A percentile compares a stretch with the other conserved stretches of the same genome.
Evolutionary conservation across 2,888 invertebrate species (phyloP).

Genomic region (Ormia ochracea): DNA sequence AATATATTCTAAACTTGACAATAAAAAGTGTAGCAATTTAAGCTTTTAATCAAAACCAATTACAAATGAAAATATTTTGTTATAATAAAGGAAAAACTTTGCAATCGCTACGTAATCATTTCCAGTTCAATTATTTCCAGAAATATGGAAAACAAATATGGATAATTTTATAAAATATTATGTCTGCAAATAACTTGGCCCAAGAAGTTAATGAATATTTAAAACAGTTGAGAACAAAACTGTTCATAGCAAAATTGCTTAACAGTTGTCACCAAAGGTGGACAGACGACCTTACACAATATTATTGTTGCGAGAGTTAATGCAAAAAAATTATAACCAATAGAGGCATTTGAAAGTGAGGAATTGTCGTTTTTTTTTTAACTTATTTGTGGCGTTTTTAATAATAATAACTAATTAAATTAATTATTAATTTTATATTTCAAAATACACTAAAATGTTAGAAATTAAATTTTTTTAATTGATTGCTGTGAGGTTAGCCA

Average conservation of each 20-base stretch:
- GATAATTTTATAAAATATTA: slow-evolving; percentile 64
- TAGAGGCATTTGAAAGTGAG: too few species aligned
- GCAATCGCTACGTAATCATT: background rate
- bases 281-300: background rate
- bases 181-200: slow-evolving; percentile 43
- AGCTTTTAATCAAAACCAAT: slow-evolving; percentile 3
- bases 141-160: slow-evolving; percentile 63
- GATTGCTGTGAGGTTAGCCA: too few species aligned
- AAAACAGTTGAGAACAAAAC: background rate
- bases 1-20: background rate
- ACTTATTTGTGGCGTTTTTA: too few species aligned
- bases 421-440: too few species aligned
- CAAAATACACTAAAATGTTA: too few species aligned
- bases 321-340: too few species aligned
- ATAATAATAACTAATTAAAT: too few species aligned
- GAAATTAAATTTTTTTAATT: too few species aligned
- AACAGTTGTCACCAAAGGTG: background rate
- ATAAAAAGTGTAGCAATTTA: slow-evolving; percentile 2
- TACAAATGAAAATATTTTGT: background rate
- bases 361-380: too few species aligned
- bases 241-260: background rate
- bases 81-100: background rate
- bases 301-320: too few species aligned
- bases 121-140: background rate
- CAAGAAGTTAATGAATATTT: background rate